Base-by-base conservation (phyloP, 1,140 invertebrate genomes). In the Cherax destructor region DNA sequence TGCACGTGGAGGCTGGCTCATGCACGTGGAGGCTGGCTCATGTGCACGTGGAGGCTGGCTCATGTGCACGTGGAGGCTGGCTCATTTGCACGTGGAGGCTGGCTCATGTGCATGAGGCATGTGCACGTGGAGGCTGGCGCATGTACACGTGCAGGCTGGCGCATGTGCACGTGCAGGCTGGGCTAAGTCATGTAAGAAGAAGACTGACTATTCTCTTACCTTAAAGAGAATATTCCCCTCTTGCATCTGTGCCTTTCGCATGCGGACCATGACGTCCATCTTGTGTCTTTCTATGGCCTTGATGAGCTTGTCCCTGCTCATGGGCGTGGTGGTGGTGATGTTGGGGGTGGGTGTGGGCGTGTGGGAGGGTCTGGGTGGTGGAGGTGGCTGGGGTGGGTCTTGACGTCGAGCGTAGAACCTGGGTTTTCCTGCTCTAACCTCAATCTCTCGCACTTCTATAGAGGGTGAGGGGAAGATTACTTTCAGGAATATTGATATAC, bases 211-310 rank as follows among this genome's bases (percentile, higher is more conserved):
- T 13, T 56, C 3, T 56, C 52, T 83, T 21, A 93, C 92, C 87
- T 93, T 93, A 50, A 90, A 80, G 10, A 93, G 74, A 47, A 93
- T 86, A 90, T 77, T 93, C 5, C 92, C 92, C 69, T 90, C 87
- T 7, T 92, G 85, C 83, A 81, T 92, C 78, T 93, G 92, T 2
- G 78, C 77, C 21, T 65, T 88, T 41, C 92, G 50, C 1, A 93
- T 72, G 13, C 88, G 83, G 9, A 90, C 88, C 5, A 83, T 86
- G 16, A 93, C 47, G 21, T 74, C 88, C 49, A 76, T 80, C 84
- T 93, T 93, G 78, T 93, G 92, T 18, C 80, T 88, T 56, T 89
- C 81, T 56, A 93, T 83, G 18, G 74, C 65, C 65, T 89, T 80
- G 11, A 30, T 56, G 24, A 92, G 86, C 50, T 87, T 74, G 4